phyloP scores from a whole-genome alignment of 2,113 vertebrate genomes.

The Trogon surrucura region DNA sequence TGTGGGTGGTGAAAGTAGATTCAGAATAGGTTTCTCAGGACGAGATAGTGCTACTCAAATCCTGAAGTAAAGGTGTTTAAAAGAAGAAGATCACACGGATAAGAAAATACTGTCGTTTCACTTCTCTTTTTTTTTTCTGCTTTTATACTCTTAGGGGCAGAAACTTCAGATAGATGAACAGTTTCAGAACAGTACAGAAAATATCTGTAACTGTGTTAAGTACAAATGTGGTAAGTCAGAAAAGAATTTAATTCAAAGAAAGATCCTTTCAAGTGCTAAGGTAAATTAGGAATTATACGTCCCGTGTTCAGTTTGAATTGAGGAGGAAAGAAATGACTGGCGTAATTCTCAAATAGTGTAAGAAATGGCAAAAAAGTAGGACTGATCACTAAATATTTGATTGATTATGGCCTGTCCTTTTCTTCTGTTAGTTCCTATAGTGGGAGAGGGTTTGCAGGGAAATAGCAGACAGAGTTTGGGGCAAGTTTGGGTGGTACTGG shows the following conservation, averaged over 20 bases:
- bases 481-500: neutral
- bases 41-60: neutral
- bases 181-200: conserved; percentile 82
- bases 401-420: neutral
- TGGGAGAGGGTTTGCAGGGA: neutral
- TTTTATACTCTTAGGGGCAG: conserved; percentile 82
- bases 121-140: neutral
- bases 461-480: neutral
- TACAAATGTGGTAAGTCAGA: conserved; percentile 89
- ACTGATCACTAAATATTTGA: neutral
- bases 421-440: neutral
- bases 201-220: conserved; percentile 87
- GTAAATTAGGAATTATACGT: neutral
- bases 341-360: neutral
- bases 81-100: neutral
- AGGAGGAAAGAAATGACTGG: neutral
- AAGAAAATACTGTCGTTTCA: neutral
- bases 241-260: neutral
- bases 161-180: conserved; percentile 84
- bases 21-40: neutral
- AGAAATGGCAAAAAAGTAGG: neutral
- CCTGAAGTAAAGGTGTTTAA: neutral
- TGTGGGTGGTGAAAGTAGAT: neutral
- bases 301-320: neutral
- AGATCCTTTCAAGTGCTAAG: neutral